Conservation (phyloP, 2,113 vertebrate genomes). For the Tetrao urogallus region DNA sequence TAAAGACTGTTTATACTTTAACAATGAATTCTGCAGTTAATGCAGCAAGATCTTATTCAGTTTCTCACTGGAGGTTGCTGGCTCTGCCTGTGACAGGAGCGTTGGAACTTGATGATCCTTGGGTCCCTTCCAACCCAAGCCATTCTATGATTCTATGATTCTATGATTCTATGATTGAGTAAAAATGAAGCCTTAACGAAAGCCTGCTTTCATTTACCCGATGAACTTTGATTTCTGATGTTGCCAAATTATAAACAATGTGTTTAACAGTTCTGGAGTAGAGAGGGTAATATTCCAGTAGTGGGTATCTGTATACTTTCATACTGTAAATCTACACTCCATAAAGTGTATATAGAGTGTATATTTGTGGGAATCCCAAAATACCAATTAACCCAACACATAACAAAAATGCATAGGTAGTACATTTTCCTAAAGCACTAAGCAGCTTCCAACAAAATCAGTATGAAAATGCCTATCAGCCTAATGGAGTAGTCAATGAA, state of each 20-base stretch:
- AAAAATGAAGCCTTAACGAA: not conserved
- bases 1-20: constrained; percentile 17
- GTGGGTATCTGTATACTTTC: not conserved
- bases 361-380: not conserved
- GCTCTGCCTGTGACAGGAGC: no score
- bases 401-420: accelerated
- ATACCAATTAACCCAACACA: not conserved
- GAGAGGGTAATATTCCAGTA: not conserved
- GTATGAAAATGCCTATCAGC: not conserved
- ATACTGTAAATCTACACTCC: not conserved
- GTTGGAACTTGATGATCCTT: no score
- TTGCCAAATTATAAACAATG: not conserved
- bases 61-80: no score
- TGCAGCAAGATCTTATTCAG: not conserved
- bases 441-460: not conserved
- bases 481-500: not conserved
- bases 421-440: not conserved
- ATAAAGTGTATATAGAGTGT: no score
- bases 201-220: not conserved
- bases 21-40: not conserved
- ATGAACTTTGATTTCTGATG: not conserved
- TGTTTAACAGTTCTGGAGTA: not conserved
- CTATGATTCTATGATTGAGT: not conserved
- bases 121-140: no score
- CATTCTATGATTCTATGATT: no score